Base-by-base conservation (phyloP, 2,888 invertebrate genomes). In the Cacoxenus indagator region DNA sequence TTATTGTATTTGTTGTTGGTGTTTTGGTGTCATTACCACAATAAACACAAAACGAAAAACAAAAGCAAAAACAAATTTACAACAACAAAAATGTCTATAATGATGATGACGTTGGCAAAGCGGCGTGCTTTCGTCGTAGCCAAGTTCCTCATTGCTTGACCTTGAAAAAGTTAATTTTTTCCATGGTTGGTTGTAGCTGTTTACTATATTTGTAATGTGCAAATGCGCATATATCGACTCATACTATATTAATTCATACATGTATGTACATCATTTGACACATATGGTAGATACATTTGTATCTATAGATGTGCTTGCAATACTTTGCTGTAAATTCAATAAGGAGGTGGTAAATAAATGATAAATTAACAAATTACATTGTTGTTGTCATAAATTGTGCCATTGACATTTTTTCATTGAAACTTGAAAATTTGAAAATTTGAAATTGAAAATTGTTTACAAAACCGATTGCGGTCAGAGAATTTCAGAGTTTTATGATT, bases 101-200 rank as follows among this genome's bases (percentile, higher is more conserved):
- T 26, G 31, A 37, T 4, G 37, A 8, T 22, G 17, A 61, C 46
- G 19, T 26, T 24, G 37, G 17, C 27, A 48, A 51, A 64, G 51
- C n/a, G n/a, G n/a, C 70, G 59, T 70, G 57, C 67, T 70, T 78
- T 9, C 62, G n/a, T n/a, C n/a, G 61, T 68, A 68, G 68, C 75
- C 76, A 84, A 77, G 81, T 78, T 86, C 86, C 86, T 83, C 82
- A 82, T 84, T 73, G 73, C 45, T 69, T 79, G 84, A 85, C 85
- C 85, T 86, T 85, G 85, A 83, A 78, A 64, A 61, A 22, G 31
- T 8, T 8, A 29, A 9, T 27, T n/a, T 57, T 24, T 57, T 57
- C 27, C 27, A 14, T 29, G 17, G 4, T 17, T 46, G 0, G 4
- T n/a, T 46, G 8, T 46, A 17, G 4, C 0, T 46, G 17, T 17